Base-by-base conservation (phyloP, 2,888 invertebrate species). In the Catocala fraxini region DNA sequence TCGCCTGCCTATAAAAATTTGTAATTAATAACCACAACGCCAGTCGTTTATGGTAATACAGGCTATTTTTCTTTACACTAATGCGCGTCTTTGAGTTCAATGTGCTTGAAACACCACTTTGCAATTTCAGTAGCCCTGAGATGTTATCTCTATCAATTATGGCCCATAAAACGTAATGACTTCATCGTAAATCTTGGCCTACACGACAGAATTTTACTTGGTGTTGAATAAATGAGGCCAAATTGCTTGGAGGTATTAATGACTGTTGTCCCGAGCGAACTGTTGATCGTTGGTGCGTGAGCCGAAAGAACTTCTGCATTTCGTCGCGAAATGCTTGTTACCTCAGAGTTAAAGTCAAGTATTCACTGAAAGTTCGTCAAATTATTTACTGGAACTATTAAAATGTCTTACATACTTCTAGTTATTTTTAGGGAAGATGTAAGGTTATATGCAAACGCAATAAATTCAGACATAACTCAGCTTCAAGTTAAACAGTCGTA, bases 111-210 rank as follows among this genome's bases (percentile, higher is more conserved):
- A 85, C 87, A 85, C 88, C 86, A 90, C 91, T 90, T 91, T 90
- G 92, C 92, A 91, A 92, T 92, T 93, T 89, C 88, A 90, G 87
- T 86, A 81, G 86, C 83, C 80, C 87, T 79, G 73, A 91, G 92
- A 93, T 93, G 85, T 81, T 92, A 93, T 93, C 92, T 92, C 88
- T 91, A 92, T 92, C 92, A 93, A 93, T 93, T 93, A 93, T 92
- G 89, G 92, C 78, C 92, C 91, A 92, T 93, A 92, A 93, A 93
- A 91, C 86, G 88, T 92, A 93, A 93, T 93, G 93, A 91, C 93
- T 93, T 91, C 91, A 93, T 93, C 93, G 91, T 93, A 92, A 92
- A 93, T 92, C 92, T 92, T 85, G 84, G 82, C 87, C 86, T 91
- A 92, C 90, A 91, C 91, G 92, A 92, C 91, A 91, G 88, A 87